Evolutionary conservation across 1,140 invertebrate species (phyloP), one percentile per base, ranked within the genome.

Genomic region (Diploscapter pachys): DNA sequence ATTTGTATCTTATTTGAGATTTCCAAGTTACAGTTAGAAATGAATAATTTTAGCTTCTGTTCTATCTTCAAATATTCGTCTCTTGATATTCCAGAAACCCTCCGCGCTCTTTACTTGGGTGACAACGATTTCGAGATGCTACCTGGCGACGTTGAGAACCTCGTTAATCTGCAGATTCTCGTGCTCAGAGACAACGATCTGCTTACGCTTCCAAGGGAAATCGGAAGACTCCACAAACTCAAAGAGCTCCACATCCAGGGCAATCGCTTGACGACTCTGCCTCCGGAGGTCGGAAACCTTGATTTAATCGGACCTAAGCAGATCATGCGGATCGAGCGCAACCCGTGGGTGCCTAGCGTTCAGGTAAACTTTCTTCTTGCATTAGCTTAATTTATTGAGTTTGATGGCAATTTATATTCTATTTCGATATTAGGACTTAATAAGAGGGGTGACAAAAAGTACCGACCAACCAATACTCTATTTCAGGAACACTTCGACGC

Each of bases 61-160:
- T 31, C 31, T 31, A 31, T 31, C 31, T 31, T 31, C 31, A 31
- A 31, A 31, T 31, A 31, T 31, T 31, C 31, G 1, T 1, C 31
- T 31, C 31, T 31, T 53, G 13, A 2, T 50, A 6, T 76, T 72
- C 49, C 57, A 76, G 75, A 71, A 93, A 96, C 93, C 4, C 87
- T 99, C 31, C 89, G 96, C 80, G 96, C 95, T 5, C 87, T 99
- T 8, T 99, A 98, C 85, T 88, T 98, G 82, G 83, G 93, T n/a
- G 96, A 99, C 86, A 99, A 99, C 89, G 96, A 98, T 85, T 98
- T 99, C 88, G 95, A 98, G 87, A 90, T 90, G 80, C 82, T 99
- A 59, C 93, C 95, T 9, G 87, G 91, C 52, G 94, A 96, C 85
- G 91, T 99, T 85, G 92, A 92, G 54, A 92, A 95, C 78, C 87